Conservation (phyloP, 2,888 invertebrate genomes). For the Diaperis boleti region DNA sequence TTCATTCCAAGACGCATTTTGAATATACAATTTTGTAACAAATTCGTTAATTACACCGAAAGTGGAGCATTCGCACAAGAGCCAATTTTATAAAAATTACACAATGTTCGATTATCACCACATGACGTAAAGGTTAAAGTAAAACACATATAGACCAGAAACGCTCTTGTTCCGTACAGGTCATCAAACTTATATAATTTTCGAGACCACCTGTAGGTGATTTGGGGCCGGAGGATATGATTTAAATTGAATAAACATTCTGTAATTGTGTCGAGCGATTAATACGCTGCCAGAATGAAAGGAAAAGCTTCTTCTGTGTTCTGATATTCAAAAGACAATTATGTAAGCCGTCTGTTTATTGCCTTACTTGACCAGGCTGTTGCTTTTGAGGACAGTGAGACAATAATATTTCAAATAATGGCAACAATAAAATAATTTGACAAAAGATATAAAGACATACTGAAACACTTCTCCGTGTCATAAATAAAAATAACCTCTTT, state of each 20-base stretch:
- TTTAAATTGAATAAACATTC: slow-evolving; percentile 1
- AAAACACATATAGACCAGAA: background rate
- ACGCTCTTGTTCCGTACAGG: background rate
- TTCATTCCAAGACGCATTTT: slow-evolving; percentile 3
- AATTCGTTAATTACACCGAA: slow-evolving; percentile 4
- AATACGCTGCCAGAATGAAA: background rate
- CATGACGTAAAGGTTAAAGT: background rate
- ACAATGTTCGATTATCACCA: background rate
- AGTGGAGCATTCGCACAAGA: background rate
- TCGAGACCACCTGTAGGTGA: background rate
- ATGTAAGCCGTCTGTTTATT: background rate
- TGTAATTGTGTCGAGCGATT: background rate
- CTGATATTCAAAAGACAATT: slow-evolving; percentile 2
- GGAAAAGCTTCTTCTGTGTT: slow-evolving; percentile 5
- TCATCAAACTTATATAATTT: background rate
- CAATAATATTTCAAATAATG: too few relatives aligned
- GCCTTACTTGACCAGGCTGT: background rate
- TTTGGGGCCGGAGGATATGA: background rate
- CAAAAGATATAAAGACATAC: too few relatives aligned
- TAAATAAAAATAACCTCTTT: too few relatives aligned
- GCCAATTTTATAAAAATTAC: background rate
- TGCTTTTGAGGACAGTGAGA: too few relatives aligned
- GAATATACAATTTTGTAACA: slow-evolving; percentile 13
- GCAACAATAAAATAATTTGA: too few relatives aligned
- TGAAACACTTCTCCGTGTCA: too few relatives aligned